Conservation (phyloP, 2,888 invertebrate species). For the Colostygia pectinataria region DNA sequence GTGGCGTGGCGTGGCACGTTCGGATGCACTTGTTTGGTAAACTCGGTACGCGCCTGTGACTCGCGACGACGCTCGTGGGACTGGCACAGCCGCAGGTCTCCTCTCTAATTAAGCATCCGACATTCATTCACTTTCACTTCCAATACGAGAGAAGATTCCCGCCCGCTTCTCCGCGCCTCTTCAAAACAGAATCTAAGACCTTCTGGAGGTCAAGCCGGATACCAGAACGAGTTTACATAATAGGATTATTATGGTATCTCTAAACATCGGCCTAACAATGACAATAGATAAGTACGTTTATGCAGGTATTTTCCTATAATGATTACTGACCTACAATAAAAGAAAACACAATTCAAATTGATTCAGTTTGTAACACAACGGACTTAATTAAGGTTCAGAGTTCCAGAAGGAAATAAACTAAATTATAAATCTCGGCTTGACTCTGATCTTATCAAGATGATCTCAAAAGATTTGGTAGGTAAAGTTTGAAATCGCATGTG, state of each 20-base stretch:
- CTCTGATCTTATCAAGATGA: no score
- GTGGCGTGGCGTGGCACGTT: slow-evolving; percentile 34
- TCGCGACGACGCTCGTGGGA: slow-evolving; percentile 72
- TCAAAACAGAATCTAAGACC: slow-evolving; percentile 66
- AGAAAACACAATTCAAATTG: no score
- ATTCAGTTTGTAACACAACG: no score
- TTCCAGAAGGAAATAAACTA: no score
- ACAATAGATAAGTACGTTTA: not conserved
- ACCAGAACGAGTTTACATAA: slow-evolving; percentile 60
- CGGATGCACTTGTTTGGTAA: slow-evolving; percentile 33
- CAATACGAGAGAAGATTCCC: slow-evolving; percentile 75
- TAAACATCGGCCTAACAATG: slow-evolving; percentile 24
- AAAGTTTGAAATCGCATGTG: no score
- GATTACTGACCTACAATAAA: no score
- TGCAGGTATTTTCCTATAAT: slow-evolving; percentile 1
- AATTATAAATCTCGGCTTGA: no score
- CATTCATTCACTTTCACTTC: slow-evolving; percentile 83
- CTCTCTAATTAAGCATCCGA: slow-evolving; percentile 82
- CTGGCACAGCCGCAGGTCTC: slow-evolving; percentile 74
- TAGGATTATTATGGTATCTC: slow-evolving; percentile 42
- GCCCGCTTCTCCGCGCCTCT: slow-evolving; percentile 64
- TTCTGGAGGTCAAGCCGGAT: slow-evolving; percentile 79
- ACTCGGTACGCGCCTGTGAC: slow-evolving; percentile 59
- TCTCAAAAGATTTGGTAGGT: no score
- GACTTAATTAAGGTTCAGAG: no score